Conservation (phyloP, 1,140 invertebrate species). For the Acromyrmex echinatior region DNA sequence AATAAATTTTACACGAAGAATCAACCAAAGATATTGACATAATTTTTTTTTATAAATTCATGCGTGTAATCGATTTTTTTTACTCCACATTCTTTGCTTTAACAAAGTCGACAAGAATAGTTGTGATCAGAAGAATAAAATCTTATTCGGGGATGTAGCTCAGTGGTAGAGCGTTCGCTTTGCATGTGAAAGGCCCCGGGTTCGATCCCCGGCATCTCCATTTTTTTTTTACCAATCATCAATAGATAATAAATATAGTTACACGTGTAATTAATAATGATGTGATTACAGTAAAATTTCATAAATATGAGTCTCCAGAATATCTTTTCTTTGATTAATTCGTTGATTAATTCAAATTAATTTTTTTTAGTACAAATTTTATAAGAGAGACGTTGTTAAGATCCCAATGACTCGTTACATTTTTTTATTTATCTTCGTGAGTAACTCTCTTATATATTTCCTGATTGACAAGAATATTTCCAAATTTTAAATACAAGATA, state of each 20-base stretch:
- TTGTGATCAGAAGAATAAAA: neutral
- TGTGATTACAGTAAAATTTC: slow-evolving; percentile 1
- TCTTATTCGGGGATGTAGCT: slow-evolving; percentile 83
- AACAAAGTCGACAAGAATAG: neutral
- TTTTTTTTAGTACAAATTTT: neutral
- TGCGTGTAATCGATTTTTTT: neutral
- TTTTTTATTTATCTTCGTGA: neutral
- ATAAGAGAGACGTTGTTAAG: neutral
- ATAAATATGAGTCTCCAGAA: too few relatives aligned
- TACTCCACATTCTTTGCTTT: neutral
- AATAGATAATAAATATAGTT: neutral
- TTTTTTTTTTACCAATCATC: slow-evolving; percentile 73
- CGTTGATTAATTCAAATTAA: neutral
- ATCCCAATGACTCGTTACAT: neutral
- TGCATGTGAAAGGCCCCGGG: slow-evolving; percentile 92
- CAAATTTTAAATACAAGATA: neutral
- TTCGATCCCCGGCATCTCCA: slow-evolving; percentile 91
- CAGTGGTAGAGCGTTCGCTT: slow-evolving; percentile 90
- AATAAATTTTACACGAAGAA: neutral
- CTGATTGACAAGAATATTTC: neutral
- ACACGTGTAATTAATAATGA: neutral
- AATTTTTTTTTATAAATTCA: neutral
- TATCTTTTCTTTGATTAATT: neutral
- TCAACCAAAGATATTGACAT: neutral
- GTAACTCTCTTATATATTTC: neutral